Evolutionary conservation across 2,113 vertebrate species (phyloP).

Genomic region (Steatornis caripensis): DNA sequence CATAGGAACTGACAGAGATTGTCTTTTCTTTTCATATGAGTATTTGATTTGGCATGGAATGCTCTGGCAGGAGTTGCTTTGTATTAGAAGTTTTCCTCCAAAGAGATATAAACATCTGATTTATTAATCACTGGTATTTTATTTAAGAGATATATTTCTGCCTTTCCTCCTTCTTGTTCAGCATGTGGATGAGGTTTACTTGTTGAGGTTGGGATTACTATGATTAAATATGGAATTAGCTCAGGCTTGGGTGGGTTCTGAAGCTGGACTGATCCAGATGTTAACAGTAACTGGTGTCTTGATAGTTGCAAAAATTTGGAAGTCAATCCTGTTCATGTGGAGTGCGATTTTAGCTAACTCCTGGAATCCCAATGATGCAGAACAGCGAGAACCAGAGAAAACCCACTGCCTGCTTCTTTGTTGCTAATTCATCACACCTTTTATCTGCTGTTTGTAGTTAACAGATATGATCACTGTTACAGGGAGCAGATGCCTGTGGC

Average conservation of each 20-base stretch:
- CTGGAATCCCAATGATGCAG: not conserved
- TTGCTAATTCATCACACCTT: not conserved
- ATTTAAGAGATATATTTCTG: conserved; percentile 51
- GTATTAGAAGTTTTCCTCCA: conserved; percentile 49
- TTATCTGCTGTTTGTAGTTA: not conserved
- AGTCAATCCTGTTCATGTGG: not conserved
- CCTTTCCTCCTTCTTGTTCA: not conserved
- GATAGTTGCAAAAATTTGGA: not conserved
- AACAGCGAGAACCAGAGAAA: not conserved
- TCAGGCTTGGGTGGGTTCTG: conserved; percentile 30
- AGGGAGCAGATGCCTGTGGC: not conserved
- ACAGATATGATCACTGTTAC: not conserved
- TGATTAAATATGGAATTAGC: conserved; percentile 49
- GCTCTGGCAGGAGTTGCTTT: conserved; percentile 34
- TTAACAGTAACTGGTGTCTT: conserved; percentile 8
- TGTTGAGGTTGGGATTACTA: conserved; percentile 35
- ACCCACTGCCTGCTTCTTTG: not conserved
- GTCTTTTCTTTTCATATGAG: conserved; percentile 22
- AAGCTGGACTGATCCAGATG: not conserved
- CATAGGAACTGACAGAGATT: conserved; percentile 40
- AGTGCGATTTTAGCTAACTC: not conserved
- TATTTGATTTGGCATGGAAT: conserved; percentile 67
- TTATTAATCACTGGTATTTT: conserved; percentile 64
- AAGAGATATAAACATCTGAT: conserved; percentile 68
- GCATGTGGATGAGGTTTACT: conserved; percentile 30